phyloP scores from a whole-genome alignment of 2,113 vertebrate genomes.

The Pan paniscus region DNA sequence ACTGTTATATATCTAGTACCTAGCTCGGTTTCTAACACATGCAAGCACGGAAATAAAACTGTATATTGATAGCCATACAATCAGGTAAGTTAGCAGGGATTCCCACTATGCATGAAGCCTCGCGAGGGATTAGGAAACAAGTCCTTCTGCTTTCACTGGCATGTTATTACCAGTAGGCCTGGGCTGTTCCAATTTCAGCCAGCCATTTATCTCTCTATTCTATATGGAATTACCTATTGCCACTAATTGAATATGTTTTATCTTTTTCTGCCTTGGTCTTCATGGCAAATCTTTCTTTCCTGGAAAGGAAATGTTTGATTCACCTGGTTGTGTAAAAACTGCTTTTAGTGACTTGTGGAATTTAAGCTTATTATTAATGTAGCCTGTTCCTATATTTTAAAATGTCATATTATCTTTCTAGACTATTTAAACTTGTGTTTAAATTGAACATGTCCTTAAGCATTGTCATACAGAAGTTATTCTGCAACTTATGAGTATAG shows the following conservation, averaged over 20 bases:
- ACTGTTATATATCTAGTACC: neutral
- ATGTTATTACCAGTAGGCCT: neutral
- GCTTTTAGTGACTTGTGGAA: neutral
- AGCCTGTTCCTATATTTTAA: neutral
- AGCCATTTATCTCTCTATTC: neutral
- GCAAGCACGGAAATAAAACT: neutral
- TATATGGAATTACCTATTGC: neutral
- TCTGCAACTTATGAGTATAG: neutral
- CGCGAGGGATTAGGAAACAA: neutral
- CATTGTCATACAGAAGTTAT: neutral
- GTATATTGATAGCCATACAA: neutral
- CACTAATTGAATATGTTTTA: neutral
- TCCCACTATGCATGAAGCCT: neutral
- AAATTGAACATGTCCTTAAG: slow-evolving; percentile 19
- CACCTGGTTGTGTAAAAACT: neutral
- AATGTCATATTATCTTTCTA: slow-evolving; percentile 16
- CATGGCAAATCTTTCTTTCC: neutral
- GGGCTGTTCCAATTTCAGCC: neutral
- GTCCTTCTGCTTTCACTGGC: neutral
- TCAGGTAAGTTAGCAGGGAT: neutral
- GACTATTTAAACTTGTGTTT: slow-evolving; percentile 28
- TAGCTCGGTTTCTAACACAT: neutral
- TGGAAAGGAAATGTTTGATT: slow-evolving; percentile 22
- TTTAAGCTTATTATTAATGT: slow-evolving; percentile 31
- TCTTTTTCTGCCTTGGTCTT: slow-evolving; percentile 26